Percentiles rank a stretch among this genome's conserved stretches.
These are phyloP conservation scores for Furcula furcula DNA, from an alignment of 2,888 invertebrate genomes.

Conservation along the genomic window DNA sequence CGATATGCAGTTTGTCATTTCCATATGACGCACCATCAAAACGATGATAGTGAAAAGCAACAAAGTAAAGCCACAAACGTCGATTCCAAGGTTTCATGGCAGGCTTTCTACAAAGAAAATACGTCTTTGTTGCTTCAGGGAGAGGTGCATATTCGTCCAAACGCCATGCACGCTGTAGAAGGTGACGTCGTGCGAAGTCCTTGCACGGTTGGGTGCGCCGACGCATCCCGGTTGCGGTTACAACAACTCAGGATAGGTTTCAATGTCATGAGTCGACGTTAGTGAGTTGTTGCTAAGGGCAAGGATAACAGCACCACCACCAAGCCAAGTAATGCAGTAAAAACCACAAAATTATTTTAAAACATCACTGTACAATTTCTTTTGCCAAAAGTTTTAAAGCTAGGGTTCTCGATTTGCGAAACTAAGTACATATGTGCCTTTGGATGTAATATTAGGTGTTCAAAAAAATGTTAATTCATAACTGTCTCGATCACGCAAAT, in stretches of 20 bases:
- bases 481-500: too few relatives aligned
- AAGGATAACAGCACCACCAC: constrained; percentile 36
- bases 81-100: constrained; percentile 28
- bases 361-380: not conserved
- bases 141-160: constrained; percentile 35
- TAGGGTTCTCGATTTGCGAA: too few relatives aligned
- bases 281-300: constrained; percentile 60
- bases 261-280: constrained; percentile 60
- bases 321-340: constrained; percentile 2
- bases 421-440: too few relatives aligned
- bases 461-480: too few relatives aligned
- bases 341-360: constrained; percentile 3
- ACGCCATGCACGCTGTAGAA: constrained; percentile 40
- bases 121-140: constrained; percentile 28
- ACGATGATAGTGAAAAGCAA: constrained; percentile 18
- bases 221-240: constrained; percentile 72
- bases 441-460: too few relatives aligned
- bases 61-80: constrained; percentile 36
- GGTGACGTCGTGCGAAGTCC: constrained; percentile 66
- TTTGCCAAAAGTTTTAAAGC: not conserved
- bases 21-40: constrained; percentile 29
- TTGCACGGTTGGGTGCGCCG: constrained; percentile 71
- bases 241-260: constrained; percentile 71
- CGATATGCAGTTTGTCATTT: constrained; percentile 31
- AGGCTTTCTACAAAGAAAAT: constrained; percentile 23